A percentile compares a stretch with the other conserved stretches of the same genome.
Evolutionary conservation across 1,140 invertebrate species (phyloP).

Genomic region (Wiebesia pumilae): DNA sequence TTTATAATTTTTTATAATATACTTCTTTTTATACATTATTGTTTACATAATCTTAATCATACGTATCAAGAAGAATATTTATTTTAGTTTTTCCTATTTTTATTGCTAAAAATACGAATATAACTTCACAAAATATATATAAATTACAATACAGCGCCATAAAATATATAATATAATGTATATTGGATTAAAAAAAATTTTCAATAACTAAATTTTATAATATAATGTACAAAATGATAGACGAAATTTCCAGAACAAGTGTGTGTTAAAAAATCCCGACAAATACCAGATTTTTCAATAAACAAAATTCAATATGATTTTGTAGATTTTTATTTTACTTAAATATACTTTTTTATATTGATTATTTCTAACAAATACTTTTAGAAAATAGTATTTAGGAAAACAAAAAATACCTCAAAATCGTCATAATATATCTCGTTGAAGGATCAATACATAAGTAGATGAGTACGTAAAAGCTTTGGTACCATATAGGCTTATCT

Average conservation of each 20-base stretch:
- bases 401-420: slow-evolving; percentile 1
- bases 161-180: not conserved
- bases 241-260: no score
- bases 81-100: slow-evolving; percentile 19
- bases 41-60: not conserved
- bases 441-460: slow-evolving; percentile 6
- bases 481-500: slow-evolving; percentile 26
- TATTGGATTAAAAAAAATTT: not conserved
- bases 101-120: slow-evolving; percentile 37
- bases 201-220: not conserved
- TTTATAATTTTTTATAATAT: no score
- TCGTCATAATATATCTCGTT: not conserved
- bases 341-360: no score
- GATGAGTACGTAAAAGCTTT: slow-evolving; percentile 41
- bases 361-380: no score
- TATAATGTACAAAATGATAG: no score
- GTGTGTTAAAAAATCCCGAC: no score
- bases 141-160: slow-evolving; percentile 38
- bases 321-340: no score
- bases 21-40: not conserved
- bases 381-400: not conserved
- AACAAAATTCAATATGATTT: no score
- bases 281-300: no score
- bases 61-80: not conserved
- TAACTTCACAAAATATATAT: slow-evolving; percentile 32